These are phyloP conservation scores for Oostethus manadensis DNA, from an alignment of 2,113 vertebrate species.

Conservation along the genomic window DNA sequence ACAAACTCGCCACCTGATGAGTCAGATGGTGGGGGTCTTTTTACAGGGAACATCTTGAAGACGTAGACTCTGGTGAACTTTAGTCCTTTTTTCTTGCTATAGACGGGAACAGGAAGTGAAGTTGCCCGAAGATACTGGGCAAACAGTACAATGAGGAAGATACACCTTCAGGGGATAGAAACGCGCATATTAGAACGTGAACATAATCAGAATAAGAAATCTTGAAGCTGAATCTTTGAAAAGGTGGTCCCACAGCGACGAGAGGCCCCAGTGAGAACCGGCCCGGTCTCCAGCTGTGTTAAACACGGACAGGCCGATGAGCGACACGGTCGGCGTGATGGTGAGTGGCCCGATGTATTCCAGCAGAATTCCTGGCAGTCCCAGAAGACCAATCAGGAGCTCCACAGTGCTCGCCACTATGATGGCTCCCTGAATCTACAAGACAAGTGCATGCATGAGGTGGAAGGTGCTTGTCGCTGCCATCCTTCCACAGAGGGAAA, in stretches of 20 bases:
- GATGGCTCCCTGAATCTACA: slow-evolving; percentile 84
- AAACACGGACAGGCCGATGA: slow-evolving; percentile 94
- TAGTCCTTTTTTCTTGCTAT: slow-evolving; percentile 77
- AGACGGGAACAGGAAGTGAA: slow-evolving; percentile 76
- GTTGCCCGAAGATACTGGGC: slow-evolving; percentile 87
- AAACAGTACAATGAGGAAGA: slow-evolving; percentile 87
- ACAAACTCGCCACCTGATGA: neutral
- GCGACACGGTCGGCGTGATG: slow-evolving; percentile 90
- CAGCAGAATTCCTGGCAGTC: slow-evolving; percentile 87
- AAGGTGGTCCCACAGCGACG: slow-evolving; percentile 75
- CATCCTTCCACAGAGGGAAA: too few relatives aligned
- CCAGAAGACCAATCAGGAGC: slow-evolving; percentile 81
- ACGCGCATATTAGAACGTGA: neutral
- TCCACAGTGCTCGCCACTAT: slow-evolving; percentile 87
- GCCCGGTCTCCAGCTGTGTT: slow-evolving; percentile 86
- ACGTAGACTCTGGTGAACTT: slow-evolving; percentile 77
- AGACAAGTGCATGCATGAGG: too few relatives aligned
- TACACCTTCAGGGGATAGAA: slow-evolving; percentile 72
- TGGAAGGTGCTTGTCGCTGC: too few relatives aligned
- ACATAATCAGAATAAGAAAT: too few relatives aligned
- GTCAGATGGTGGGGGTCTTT: neutral
- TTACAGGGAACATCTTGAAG: slow-evolving; percentile 98
- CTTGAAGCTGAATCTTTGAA: too few relatives aligned
- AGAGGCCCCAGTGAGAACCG: slow-evolving; percentile 93
- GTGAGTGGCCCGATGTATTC: slow-evolving; percentile 92